Conservation (phyloP, 2,888 invertebrate genomes). For the Alentia gelatinosa region DNA sequence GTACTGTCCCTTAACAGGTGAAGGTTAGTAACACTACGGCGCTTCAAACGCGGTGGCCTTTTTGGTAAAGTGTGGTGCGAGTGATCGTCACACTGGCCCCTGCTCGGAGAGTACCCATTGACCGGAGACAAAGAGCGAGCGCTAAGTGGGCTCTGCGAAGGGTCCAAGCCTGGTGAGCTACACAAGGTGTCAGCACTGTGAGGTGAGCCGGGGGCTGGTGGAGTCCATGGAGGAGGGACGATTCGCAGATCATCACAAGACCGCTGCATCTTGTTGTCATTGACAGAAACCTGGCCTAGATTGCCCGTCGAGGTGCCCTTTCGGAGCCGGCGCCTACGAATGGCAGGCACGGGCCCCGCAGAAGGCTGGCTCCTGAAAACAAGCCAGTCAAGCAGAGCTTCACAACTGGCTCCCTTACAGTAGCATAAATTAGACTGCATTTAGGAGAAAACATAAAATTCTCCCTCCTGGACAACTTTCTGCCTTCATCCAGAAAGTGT, state of each 20-base stretch:
- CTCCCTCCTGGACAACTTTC: too few relatives aligned
- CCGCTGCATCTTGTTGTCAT: not conserved
- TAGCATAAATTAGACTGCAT: not conserved
- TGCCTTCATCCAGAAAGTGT: too few relatives aligned
- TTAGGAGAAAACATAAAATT: too few relatives aligned
- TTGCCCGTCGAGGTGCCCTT: not conserved
- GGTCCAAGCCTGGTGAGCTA: not conserved
- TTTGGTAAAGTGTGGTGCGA: not conserved
- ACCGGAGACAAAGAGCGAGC: not conserved
- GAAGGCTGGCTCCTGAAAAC: slow-evolving; percentile 23
- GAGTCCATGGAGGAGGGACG: not conserved
- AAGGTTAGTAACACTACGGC: not conserved
- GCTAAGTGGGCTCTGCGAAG: not conserved
- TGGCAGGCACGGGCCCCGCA: slow-evolving; percentile 17
- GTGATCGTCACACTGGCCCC: not conserved
- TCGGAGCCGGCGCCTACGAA: slow-evolving; percentile 32
- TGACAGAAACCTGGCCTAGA: not conserved
- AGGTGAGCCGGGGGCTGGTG: not conserved
- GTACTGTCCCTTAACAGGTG: not conserved
- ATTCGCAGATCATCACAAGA: not conserved
- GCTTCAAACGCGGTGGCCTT: not conserved
- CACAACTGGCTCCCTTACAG: not conserved
- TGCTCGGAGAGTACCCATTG: not conserved
- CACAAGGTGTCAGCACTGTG: not conserved
- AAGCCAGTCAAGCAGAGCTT: not conserved